Percentiles rank a stretch among this genome's conserved stretches.
Conservation (phyloP, 2,113 vertebrate species). For the Melanerpes aurifrons region DNA sequence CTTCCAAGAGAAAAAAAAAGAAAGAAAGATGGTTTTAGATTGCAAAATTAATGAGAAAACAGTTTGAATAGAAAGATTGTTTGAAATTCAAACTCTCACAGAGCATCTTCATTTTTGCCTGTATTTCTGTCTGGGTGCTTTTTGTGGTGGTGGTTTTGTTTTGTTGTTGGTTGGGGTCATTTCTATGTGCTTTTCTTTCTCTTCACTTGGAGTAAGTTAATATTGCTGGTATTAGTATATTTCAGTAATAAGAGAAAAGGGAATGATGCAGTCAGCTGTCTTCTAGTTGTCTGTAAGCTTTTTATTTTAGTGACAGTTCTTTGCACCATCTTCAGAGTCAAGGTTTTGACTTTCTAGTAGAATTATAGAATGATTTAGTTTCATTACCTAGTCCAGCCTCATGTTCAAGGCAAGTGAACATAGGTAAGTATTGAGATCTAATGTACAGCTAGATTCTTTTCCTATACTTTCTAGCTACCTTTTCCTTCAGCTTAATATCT, state of each 20-base stretch:
- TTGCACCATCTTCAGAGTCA: not conserved
- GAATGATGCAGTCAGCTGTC: not conserved
- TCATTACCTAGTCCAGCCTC: not conserved
- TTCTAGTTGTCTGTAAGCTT: not conserved
- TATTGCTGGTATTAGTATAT: slow-evolving; percentile 36
- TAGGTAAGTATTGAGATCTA: not conserved
- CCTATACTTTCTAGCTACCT: not conserved
- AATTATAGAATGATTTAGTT: not conserved
- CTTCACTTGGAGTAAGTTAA: not conserved
- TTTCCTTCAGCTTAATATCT: not conserved
- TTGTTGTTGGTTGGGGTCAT: too few species aligned
- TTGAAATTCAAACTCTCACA: not conserved
- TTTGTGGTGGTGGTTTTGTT: not conserved
- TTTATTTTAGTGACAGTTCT: not conserved
- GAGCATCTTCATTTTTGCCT: not conserved
- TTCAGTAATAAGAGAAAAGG: not conserved
- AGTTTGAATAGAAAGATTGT: not conserved
- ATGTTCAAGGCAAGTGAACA: not conserved
- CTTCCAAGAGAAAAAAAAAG: not conserved
- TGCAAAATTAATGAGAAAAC: not conserved
- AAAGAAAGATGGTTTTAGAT: not conserved
- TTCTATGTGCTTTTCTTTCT: slow-evolving; percentile 6
- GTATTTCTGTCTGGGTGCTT: not conserved
- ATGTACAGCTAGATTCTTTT: not conserved
- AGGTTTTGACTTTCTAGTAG: not conserved